A percentile compares a stretch with the other conserved stretches of the same genome.
phyloP scores from a whole-genome alignment of 1,140 invertebrate genomes.

The Argopecten irradians region DNA sequence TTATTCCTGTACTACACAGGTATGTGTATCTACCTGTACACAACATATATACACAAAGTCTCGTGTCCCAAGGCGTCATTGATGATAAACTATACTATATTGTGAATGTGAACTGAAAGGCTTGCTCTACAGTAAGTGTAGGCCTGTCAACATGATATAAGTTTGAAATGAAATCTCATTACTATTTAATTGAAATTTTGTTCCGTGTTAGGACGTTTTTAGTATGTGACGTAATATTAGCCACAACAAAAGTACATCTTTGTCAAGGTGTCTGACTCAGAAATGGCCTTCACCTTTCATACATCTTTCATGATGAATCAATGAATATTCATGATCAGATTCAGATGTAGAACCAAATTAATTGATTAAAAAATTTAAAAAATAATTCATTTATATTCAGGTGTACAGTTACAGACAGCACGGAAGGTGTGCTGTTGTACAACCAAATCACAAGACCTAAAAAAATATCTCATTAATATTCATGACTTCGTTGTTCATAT shows the following conservation, averaged over 20 bases:
- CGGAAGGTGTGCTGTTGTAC: not conserved
- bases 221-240: not conserved
- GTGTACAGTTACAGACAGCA: not conserved
- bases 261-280: constrained; percentile 4
- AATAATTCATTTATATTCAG: not conserved
- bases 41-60: not conserved
- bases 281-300: not conserved
- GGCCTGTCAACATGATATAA: not conserved
- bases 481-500: too few relatives aligned
- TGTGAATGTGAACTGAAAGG: not conserved
- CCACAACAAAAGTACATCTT: not conserved
- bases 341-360: not conserved
- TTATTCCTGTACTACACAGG: not conserved
- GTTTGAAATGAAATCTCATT: not conserved
- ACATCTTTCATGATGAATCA: not conserved
- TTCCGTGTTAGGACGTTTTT: not conserved
- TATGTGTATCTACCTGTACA: not conserved
- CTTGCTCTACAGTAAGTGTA: not conserved
- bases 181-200: not conserved
- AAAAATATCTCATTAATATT: not conserved
- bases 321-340: constrained; percentile 7
- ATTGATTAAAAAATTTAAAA: not conserved
- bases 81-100: not conserved
- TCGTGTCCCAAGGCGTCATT: not conserved
- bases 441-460: not conserved